Percentiles rank a stretch among this genome's conserved stretches.
Evolutionary conservation across 2,113 vertebrate genomes (phyloP).

Genomic region (Geothlypis trichas): DNA sequence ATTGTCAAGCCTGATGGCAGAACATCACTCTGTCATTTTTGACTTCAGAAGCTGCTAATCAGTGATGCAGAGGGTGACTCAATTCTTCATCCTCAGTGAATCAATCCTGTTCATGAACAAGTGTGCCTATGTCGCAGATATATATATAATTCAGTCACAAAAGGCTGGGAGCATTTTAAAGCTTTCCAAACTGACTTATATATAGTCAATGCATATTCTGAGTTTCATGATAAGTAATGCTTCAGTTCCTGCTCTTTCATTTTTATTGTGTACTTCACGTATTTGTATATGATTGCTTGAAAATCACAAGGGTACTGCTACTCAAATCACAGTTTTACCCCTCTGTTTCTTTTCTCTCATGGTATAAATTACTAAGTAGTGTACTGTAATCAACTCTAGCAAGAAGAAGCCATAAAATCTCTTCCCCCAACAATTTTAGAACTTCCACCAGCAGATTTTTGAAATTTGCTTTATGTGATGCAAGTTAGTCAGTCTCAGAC

Average conservation of each 20-base stretch:
- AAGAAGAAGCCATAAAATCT: neutral
- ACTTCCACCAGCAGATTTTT: neutral
- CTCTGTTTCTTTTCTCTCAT: neutral
- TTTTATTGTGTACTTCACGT: neutral
- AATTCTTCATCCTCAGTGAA: neutral
- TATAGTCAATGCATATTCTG: neutral
- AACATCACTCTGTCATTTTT: neutral
- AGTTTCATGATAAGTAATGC: neutral
- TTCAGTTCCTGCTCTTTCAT: neutral
- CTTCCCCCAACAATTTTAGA: neutral
- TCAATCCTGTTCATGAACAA: neutral
- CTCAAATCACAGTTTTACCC: neutral
- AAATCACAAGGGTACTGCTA: neutral
- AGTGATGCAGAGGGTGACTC: constrained; percentile 28
- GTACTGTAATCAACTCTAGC: neutral
- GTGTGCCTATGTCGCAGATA: neutral
- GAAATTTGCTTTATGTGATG: neutral
- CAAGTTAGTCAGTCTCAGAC: too few relatives aligned
- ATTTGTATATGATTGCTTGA: neutral
- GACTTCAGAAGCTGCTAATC: neutral
- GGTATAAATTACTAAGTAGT: neutral
- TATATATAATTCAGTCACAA: neutral
- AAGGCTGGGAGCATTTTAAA: neutral
- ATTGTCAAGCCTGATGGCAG: neutral
- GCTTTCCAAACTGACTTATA: neutral